Evolutionary conservation across 2,888 invertebrate genomes (phyloP).

Genomic region (Leptopterna dolabrata): DNA sequence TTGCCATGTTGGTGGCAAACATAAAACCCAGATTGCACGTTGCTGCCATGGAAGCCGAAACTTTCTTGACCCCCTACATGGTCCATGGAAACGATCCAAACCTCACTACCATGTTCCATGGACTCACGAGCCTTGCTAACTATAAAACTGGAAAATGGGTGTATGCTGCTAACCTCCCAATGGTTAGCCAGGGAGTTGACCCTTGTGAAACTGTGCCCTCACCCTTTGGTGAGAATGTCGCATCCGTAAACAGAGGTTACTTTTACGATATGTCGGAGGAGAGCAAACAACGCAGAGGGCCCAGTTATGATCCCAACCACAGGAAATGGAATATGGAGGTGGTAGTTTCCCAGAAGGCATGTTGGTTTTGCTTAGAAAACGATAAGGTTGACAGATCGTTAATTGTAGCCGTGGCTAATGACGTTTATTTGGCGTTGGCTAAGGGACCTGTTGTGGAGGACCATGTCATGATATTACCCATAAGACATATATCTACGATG

Average conservation of each 20-base stretch:
- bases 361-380: slow-evolving; percentile 99
- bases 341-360: slow-evolving; percentile 66
- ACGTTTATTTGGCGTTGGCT: slow-evolving; percentile 89
- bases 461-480: slow-evolving; percentile 91
- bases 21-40: slow-evolving; percentile 95
- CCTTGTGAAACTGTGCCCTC: slow-evolving; percentile 67
- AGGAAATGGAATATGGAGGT: background rate
- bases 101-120: background rate
- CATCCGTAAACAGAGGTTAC: background rate
- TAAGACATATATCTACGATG: slow-evolving; percentile 86
- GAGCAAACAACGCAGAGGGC: background rate
- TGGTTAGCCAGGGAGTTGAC: background rate
- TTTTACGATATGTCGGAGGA: background rate
- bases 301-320: background rate
- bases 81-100: background rate
- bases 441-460: slow-evolving; percentile 87
- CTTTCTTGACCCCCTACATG: slow-evolving; percentile 89
- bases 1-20: slow-evolving; percentile 85
- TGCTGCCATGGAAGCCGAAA: slow-evolving; percentile 79
- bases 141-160: slow-evolving; percentile 47
- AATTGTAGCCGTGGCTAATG: slow-evolving; percentile 88
- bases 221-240: background rate
- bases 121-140: slow-evolving; percentile 1
- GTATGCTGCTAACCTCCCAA: background rate
- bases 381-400: slow-evolving; percentile 95